These are phyloP conservation scores for Drosophila aldrichi DNA, from an alignment of 2,888 invertebrate species.

Conservation along the genomic window DNA sequence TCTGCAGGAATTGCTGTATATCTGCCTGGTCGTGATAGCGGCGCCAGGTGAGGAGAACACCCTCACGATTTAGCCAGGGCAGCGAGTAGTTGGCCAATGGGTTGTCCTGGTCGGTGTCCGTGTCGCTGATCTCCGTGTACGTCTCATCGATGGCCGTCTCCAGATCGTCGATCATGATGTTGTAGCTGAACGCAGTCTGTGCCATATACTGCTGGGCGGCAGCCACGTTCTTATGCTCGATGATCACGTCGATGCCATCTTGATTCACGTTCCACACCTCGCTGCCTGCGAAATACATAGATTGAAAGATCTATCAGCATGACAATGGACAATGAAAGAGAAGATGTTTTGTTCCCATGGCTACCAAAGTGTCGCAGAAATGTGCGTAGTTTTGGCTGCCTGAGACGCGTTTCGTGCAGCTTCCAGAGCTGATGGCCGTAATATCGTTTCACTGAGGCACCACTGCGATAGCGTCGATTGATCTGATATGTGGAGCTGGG, in stretches of 20 bases:
- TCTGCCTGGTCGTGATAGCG: conserved; percentile 90
- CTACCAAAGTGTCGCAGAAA: conserved; percentile 75
- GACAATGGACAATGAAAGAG: not conserved
- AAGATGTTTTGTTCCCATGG: not conserved
- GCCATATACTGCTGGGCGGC: conserved; percentile 88
- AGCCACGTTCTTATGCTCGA: conserved; percentile 86
- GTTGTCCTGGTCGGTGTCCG: conserved; percentile 84
- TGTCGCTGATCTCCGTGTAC: conserved; percentile 89
- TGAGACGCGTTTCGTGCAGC: conserved; percentile 85
- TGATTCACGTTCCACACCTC: conserved; percentile 85
- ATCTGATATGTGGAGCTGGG: conserved; percentile 77
- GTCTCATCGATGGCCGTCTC: conserved; percentile 90
- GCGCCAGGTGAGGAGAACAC: conserved; percentile 89
- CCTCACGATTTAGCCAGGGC: conserved; percentile 82
- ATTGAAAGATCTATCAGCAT: not conserved
- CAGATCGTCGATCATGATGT: conserved; percentile 91
- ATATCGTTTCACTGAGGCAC: conserved; percentile 71
- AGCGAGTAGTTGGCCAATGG: conserved; percentile 50
- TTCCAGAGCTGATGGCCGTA: conserved; percentile 91
- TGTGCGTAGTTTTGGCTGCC: conserved; percentile 44
- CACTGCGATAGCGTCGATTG: conserved; percentile 76
- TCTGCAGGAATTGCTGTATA: conserved; percentile 90
- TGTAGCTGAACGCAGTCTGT: conserved; percentile 88
- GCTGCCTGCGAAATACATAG: conserved; percentile 64
- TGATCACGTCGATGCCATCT: conserved; percentile 88